Percentiles rank a stretch among this genome's conserved stretches.
Conservation (phyloP, 2,888 invertebrate species). For the Taenaris catops region DNA sequence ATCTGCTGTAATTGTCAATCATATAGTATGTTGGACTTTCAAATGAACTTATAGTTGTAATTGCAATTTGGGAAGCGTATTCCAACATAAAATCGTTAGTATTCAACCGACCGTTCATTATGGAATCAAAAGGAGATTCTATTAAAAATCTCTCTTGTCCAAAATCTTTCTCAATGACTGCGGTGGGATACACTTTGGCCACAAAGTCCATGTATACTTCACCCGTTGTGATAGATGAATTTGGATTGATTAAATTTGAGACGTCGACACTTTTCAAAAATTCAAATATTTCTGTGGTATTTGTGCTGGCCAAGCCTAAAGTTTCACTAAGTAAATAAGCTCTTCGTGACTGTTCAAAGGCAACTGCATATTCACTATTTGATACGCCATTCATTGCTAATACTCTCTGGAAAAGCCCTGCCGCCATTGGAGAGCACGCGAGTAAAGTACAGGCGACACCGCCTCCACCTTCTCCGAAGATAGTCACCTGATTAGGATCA, state of each 20-base stretch:
- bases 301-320: slow-evolving; percentile 38
- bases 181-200: slow-evolving; percentile 41
- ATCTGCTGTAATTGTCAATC: slow-evolving; percentile 29
- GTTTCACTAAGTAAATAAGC: slow-evolving; percentile 42
- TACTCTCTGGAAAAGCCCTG: slow-evolving; percentile 46
- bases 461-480: slow-evolving; percentile 46
- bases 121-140: slow-evolving; percentile 31
- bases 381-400: slow-evolving; percentile 85
- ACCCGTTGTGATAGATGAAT: slow-evolving; percentile 32
- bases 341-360: slow-evolving; percentile 33
- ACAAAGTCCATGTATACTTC: slow-evolving; percentile 34
- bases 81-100: slow-evolving; percentile 84
- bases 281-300: slow-evolving; percentile 37
- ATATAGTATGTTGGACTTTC: slow-evolving; percentile 14
- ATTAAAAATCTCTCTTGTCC: slow-evolving; percentile 39
- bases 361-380: slow-evolving; percentile 40
- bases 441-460: slow-evolving; percentile 37
- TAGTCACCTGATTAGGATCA: slow-evolving; percentile 46
- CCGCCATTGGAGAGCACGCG: slow-evolving; percentile 45
- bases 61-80: slow-evolving; percentile 83
- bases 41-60: slow-evolving; percentile 25
- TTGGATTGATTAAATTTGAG: slow-evolving; percentile 33
- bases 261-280: slow-evolving; percentile 39
- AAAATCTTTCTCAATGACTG: slow-evolving; percentile 47
- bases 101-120: slow-evolving; percentile 59